Base-by-base conservation (phyloP, 2,113 vertebrate species). In the Tetrao urogallus region DNA sequence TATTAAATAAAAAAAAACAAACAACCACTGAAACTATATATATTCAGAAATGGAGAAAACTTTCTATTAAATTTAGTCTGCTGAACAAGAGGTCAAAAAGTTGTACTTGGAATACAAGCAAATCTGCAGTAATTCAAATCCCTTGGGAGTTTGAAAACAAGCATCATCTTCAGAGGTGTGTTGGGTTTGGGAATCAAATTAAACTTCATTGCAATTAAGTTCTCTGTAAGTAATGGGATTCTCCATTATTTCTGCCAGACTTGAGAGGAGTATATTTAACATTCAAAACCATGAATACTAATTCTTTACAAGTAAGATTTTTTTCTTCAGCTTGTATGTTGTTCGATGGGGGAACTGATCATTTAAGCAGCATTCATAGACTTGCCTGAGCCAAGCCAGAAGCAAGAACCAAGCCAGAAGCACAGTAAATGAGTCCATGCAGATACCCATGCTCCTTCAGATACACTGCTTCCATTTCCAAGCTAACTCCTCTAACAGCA, bases 31-130 rank as follows among this genome's bases (percentile, higher is more conserved):
- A 13, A 43, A 8, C 6, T 78, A 6, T 42, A 81, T 74, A 7
- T 38, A 83, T 67, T 83, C 56, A 83, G 36, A 81, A 8, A 54
- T 38, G 14, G 4, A 79, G 32, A 92, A 90, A 56, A 57, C 8
- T 80, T 80, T 54, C 13, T 9, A 38, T 28, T 28, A 2, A 89
- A 16, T 74, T 74, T 45, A 71, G 18, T 64, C 52, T 73, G 71
- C n/a, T 94, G 70, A 91, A 69, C 40, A 89, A 52, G 52, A 64
- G 45, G 42, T 67, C 88, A 91, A 89, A 80, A 88, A 86, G 22
- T 13, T 76, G 11, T 4, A 21, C 10, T 21, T 24, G 50, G 34
- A 80, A 56, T 50, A 88, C 54, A 1, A 57, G 19, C 20, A 79
- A 32, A 74, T 54, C 86, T 66, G 32, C 56, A 86, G 48, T 45